Evolutionary conservation across 2,888 invertebrate species (phyloP).

Genomic region (Drosophila mercatorum): DNA sequence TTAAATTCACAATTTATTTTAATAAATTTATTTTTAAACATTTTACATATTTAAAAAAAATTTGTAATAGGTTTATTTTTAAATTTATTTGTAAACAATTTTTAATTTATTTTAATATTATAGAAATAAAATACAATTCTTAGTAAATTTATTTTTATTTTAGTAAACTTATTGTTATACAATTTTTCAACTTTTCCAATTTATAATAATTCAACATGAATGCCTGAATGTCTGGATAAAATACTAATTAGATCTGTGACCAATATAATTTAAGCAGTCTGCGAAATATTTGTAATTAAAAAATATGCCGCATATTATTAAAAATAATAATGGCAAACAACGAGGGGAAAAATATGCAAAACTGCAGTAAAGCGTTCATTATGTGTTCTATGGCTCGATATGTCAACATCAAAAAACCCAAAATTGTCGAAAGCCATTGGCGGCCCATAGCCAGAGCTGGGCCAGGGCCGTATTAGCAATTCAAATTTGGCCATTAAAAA

Average conservation of each 20-base stretch:
- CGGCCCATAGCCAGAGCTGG: conserved; percentile 19
- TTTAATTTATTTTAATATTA: too few relatives aligned
- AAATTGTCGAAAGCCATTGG: conserved; percentile 29
- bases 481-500: conserved; percentile 80
- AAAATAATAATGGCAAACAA: conserved; percentile 30
- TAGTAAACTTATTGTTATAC: too few relatives aligned
- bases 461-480: conserved; percentile 64
- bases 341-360: conserved; percentile 61
- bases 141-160: not conserved
- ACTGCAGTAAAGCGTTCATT: conserved; percentile 68
- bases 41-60: too few relatives aligned
- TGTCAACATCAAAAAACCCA: conserved; percentile 68
- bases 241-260: conserved; percentile 16
- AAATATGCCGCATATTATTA: conserved; percentile 44
- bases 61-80: too few relatives aligned
- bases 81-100: not conserved
- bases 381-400: conserved; percentile 74
- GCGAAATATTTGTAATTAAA: conserved; percentile 20
- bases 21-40: too few relatives aligned
- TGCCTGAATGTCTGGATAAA: not conserved
- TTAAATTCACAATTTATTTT: too few relatives aligned
- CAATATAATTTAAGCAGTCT: conserved; percentile 6
- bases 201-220: too few relatives aligned
- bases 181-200: too few relatives aligned
- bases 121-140: not conserved